Conservation (phyloP, 2,888 invertebrate genomes). For the Coremacera marginata region DNA sequence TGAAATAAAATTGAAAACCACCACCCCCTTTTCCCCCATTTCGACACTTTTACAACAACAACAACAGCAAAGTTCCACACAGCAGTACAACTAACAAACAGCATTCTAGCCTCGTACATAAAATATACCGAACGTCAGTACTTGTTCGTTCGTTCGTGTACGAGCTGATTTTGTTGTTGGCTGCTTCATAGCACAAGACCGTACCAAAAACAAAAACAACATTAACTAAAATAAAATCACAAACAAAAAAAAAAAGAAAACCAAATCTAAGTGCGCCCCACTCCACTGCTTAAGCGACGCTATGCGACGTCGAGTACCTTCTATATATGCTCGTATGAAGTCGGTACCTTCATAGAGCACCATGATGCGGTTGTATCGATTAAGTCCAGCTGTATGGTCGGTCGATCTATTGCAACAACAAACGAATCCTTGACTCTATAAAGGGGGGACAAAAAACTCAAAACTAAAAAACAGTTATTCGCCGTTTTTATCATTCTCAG, state of each 20-base stretch:
- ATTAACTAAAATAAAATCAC: not conserved
- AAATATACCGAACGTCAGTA: conserved; percentile 14
- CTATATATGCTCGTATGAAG: not conserved
- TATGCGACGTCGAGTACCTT: not conserved
- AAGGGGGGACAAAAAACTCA: too few relatives aligned
- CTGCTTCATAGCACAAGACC: conserved; percentile 16
- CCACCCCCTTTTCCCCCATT: not conserved
- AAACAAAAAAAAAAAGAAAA: not conserved
- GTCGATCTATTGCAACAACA: not conserved
- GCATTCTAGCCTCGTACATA: conserved; percentile 16
- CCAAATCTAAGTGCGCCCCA: conserved; percentile 30
- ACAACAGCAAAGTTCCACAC: not conserved
- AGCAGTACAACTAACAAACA: conserved; percentile 13
- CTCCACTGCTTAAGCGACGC: conserved; percentile 7
- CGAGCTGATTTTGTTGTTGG: conserved; percentile 10
- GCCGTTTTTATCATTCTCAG: too few relatives aligned
- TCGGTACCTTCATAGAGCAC: not conserved
- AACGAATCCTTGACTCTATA: not conserved
- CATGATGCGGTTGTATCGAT: conserved; percentile 36
- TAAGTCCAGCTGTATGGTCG: conserved; percentile 26
- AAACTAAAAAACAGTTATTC: too few relatives aligned
- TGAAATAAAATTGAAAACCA: conserved; percentile 24
- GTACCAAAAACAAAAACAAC: conserved; percentile 5
- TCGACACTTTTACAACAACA: not conserved
- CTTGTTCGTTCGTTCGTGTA: conserved; percentile 2